Evolutionary conservation across 2,888 invertebrate species (phyloP).

Genomic region (Panopea generosa): DNA sequence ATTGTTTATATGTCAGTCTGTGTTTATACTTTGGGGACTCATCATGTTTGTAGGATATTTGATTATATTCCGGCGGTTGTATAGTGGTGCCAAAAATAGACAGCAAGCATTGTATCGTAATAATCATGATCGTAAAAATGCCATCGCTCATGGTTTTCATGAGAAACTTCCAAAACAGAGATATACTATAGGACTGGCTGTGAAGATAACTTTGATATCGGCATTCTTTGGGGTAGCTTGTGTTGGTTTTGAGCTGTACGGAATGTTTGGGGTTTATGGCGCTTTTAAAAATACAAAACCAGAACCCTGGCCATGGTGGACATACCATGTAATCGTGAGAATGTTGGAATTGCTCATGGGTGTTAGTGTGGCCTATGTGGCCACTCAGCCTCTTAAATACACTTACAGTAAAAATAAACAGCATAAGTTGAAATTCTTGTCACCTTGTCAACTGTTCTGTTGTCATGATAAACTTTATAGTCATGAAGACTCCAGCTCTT

Average conservation of each 20-base stretch:
- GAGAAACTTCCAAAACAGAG: constrained; percentile 65
- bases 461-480: constrained; percentile 43
- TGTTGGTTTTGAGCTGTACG: constrained; percentile 94
- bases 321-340: constrained; percentile 94
- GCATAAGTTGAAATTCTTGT: constrained; percentile 41
- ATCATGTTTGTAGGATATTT: constrained; percentile 94
- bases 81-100: constrained; percentile 78
- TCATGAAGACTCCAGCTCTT: constrained; percentile 39
- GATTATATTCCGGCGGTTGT: constrained; percentile 81
- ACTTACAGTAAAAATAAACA: constrained; percentile 50
- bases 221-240: constrained; percentile 93
- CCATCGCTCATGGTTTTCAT: constrained; percentile 26
- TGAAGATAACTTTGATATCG: constrained; percentile 95
- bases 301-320: constrained; percentile 94
- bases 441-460: constrained; percentile 60
- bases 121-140: constrained; percentile 32
- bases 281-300: constrained; percentile 82
- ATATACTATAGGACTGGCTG: constrained; percentile 91
- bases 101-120: constrained; percentile 76
- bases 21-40: constrained; percentile 94
- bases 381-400: constrained; percentile 88
- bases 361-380: constrained; percentile 93
- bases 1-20: constrained; percentile 89
- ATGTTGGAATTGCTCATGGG: constrained; percentile 95
- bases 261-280: constrained; percentile 89